These are phyloP conservation scores for Chrysopa pallens DNA, from an alignment of 1,140 invertebrate species.

Conservation along the genomic window DNA sequence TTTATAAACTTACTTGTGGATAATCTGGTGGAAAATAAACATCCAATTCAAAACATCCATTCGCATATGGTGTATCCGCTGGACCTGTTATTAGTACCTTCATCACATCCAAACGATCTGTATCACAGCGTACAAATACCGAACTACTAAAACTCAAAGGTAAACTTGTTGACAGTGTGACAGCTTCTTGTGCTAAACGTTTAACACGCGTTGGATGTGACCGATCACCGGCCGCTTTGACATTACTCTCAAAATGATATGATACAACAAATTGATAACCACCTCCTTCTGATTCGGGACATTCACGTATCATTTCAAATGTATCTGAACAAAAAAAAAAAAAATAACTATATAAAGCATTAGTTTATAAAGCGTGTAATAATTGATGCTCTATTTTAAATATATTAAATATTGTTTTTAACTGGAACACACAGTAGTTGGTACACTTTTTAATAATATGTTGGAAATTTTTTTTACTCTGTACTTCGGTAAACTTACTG, in stretches of 20 bases:
- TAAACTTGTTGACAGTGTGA: constrained; percentile 83
- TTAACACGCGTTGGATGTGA: constrained; percentile 75
- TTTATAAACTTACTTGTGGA: constrained; percentile 34
- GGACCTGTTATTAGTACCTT: constrained; percentile 89
- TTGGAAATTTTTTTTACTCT: too few relatives aligned
- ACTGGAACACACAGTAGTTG: too few relatives aligned
- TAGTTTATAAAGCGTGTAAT: background rate
- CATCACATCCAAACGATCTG: constrained; percentile 87
- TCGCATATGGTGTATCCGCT: constrained; percentile 75
- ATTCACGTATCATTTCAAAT: constrained; percentile 77
- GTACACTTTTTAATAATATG: too few relatives aligned
- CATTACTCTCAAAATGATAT: constrained; percentile 82
- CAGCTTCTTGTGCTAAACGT: constrained; percentile 85
- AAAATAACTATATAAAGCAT: constrained; percentile 1
- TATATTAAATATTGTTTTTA: too few relatives aligned
- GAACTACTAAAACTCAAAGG: constrained; percentile 86
- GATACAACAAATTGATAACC: constrained; percentile 70
- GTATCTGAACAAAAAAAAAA: constrained; percentile 43
- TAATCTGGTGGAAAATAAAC: constrained; percentile 84
- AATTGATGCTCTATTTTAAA: too few relatives aligned
- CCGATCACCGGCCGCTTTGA: constrained; percentile 68
- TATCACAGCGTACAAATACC: constrained; percentile 91
- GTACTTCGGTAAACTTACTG: too few relatives aligned
- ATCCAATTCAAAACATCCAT: constrained; percentile 79
- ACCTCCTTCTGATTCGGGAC: constrained; percentile 35